Base-by-base conservation (phyloP, 2,888 invertebrate genomes). In the Papilio gigon region DNA sequence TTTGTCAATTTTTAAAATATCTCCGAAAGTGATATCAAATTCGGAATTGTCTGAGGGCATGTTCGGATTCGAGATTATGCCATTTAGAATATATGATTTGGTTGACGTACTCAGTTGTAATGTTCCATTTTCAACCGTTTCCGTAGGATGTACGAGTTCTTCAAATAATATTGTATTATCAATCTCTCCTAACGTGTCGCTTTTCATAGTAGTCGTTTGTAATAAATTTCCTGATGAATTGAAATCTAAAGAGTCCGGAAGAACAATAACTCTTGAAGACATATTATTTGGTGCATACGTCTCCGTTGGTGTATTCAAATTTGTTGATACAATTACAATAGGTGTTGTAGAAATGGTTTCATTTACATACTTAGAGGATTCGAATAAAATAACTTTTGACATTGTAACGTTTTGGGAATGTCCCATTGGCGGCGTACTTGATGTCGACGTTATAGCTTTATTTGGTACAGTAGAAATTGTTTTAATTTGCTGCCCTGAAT, bases 1-100 rank as follows among this genome's bases (percentile, higher is more conserved):
- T 53, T 53, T 53, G 14, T 56, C 17, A 30, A 30, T 30, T 56
- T 56, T 56, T 17, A 56, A 56, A 11, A 56, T 30, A 11, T 56
- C 53, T 9, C 53, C 17, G 17, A 56, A 56, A 30, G 30, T 56
- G 30, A 56, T 56, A 56, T 30, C 30, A n/a, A 30, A n/a, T 8
- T 56, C 30, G 4, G 53, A 30, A 30, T 27, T 30, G 6, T 30
- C 27, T 25, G 50, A n/a, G 8, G 50, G 50, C 14, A 50, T 50
- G 14, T 12, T 22, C 1, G 50, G 27, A 27, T 50, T 50, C 2
- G 50, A 25, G 20, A 27, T 27, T 27, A 6, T 20, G 2, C 12
- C 25, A 12, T 50, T 50, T 50, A 27, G 50, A 50, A 12, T 47
- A 22, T 47, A 47, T 4, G 47, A 11, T 47, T 22, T 11, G 11